These are phyloP conservation scores for Seriola aureovittata DNA, from an alignment of 2,113 vertebrate species.

Conservation along the genomic window DNA sequence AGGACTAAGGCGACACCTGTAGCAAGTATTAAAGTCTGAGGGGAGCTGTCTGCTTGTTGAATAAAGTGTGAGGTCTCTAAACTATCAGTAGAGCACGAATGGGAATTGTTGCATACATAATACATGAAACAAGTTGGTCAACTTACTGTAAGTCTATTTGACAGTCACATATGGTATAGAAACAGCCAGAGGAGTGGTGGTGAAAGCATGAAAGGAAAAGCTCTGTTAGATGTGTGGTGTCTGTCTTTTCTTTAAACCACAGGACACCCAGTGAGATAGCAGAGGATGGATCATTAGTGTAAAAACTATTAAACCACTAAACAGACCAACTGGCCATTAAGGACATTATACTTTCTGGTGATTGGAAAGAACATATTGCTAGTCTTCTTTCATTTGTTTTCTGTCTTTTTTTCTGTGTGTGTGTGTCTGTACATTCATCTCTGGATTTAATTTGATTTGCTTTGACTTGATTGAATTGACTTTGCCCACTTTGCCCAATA, in stretches of 20 bases:
- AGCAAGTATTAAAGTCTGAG: not conserved
- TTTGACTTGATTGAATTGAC: conserved; percentile 25
- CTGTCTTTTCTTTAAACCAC: conserved; percentile 31
- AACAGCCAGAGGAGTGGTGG: not conserved
- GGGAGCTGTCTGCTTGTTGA: not conserved
- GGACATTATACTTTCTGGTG: conserved; percentile 38
- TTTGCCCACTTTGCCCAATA: conserved; percentile 17
- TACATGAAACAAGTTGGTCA: not conserved
- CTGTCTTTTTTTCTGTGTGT: conserved; percentile 3
- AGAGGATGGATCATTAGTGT: conserved; percentile 38
- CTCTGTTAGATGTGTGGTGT: conserved; percentile 6
- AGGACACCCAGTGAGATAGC: conserved; percentile 26
- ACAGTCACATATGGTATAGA: not conserved
- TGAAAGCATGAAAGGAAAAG: conserved; percentile 9
- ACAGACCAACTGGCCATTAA: conserved; percentile 52
- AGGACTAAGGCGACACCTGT: not conserved
- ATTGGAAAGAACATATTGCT: conserved; percentile 19
- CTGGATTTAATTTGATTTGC: conserved; percentile 21
- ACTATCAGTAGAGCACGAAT: not conserved
- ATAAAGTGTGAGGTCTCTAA: not conserved
- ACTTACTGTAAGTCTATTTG: not conserved
- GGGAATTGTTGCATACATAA: conserved; percentile 24
- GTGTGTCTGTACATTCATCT: not conserved
- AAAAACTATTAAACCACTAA: conserved; percentile 51
- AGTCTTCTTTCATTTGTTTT: conserved; percentile 4